Evolutionary conservation across 2,113 vertebrate genomes (phyloP).

Genomic region (Columbina picui): DNA sequence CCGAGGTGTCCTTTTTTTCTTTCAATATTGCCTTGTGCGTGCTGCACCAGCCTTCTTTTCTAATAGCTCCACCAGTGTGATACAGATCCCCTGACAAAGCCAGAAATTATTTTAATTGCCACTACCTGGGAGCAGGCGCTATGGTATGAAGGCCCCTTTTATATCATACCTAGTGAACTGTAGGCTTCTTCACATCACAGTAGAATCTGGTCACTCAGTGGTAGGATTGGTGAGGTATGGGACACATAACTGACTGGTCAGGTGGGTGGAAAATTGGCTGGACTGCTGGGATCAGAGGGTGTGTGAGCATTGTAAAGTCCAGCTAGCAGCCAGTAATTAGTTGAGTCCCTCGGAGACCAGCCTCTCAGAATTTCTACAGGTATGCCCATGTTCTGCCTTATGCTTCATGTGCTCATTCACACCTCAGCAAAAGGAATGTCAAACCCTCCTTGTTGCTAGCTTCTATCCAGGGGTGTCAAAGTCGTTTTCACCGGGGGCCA

Average conservation of each 20-base stretch:
- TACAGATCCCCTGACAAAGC: neutral
- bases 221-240: neutral
- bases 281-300: neutral
- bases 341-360: neutral
- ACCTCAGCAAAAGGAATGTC: neutral
- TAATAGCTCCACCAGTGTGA: neutral
- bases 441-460: neutral
- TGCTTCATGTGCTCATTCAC: neutral
- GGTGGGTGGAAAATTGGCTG: neutral
- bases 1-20: neutral
- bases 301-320: neutral
- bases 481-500: too few species aligned
- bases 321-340: neutral
- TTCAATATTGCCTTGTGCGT: neutral
- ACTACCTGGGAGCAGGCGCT: neutral
- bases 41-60: neutral
- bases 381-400: neutral
- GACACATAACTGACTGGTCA: neutral
- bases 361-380: neutral
- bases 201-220: neutral
- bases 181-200: neutral
- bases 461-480: too few species aligned
- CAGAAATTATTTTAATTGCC: neutral
- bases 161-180: neutral
- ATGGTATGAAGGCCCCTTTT: neutral